Base-by-base conservation (phyloP, 2,797 vertebrate species). In the Anolis apletophallus region DNA sequence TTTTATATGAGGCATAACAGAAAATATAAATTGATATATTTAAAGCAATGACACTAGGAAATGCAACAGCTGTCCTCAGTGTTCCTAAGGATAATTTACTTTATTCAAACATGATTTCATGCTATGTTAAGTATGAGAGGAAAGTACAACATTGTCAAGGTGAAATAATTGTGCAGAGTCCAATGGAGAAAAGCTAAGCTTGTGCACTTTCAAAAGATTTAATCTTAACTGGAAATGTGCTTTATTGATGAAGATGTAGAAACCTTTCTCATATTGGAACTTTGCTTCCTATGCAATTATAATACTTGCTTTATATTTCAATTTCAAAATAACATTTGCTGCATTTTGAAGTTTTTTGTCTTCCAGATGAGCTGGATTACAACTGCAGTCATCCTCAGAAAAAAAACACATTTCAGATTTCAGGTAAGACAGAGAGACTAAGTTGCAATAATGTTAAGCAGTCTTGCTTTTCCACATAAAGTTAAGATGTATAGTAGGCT, bases 11-110 rank as follows among this genome's bases (percentile, higher is more conserved):
- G 1, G 0, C 91, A 54, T 87, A 84, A 55, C 76, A 21, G 50
- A 1, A 34, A 29, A 59, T 93, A 50, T 86, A 87, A 88, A 85
- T 90, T 90, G 74, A 91, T 91, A 21, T 80, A 85, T 89, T 86
- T 92, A 85, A 90, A 74, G 3, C 80, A 74, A 88, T 87, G 71
- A 69, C 46, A 88, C 1, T 69, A 88, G 85, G 82, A 91, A 94
- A 93, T 89, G 14, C 26, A 93, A 73, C 87, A 83, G 83, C 81
- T 90, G 64, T 94, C 67, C 10, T 50, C 87, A 5, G 23, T 87
- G 74, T 87, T 93, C 71, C 83, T 85, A 84, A 86, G 50, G 85
- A 85, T 92, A 91, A 93, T 91, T 94, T 95, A 90, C 81, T 95
- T 91, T 81, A 74, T 59, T 90, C 82, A 91, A 78, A 69, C 36